phyloP scores from a whole-genome alignment of 2,113 vertebrate species.

The Eolophus roseicapilla region DNA sequence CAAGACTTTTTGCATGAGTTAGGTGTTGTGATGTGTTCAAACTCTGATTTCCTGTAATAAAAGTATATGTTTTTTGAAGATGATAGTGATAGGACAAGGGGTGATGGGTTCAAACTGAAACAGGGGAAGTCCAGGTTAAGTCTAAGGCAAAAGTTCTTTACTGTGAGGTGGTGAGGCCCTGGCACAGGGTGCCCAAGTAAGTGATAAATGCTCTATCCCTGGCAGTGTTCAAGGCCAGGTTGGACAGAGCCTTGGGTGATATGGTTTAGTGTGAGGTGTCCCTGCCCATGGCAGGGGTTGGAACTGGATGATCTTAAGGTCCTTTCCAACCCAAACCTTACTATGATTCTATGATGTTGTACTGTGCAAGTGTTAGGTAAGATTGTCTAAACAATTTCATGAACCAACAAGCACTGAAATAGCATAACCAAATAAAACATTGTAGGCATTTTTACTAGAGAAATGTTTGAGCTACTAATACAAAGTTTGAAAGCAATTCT shows the following conservation, averaged over 20 bases:
- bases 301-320: not conserved
- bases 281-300: not conserved
- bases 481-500: not conserved
- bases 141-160: not conserved
- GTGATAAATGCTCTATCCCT: not conserved
- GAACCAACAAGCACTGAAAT: not conserved
- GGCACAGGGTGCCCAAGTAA: not conserved
- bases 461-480: not conserved
- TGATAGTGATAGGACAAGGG: not conserved
- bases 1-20: not conserved
- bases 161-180: not conserved
- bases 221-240: not conserved
- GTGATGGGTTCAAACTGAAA: not conserved
- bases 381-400: not conserved
- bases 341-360: not conserved
- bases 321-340: not conserved
- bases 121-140: not conserved
- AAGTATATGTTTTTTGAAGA: not conserved
- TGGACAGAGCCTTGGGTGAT: not conserved
- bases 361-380: not conserved
- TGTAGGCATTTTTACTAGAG: not conserved
- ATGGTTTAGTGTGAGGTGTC: not conserved
- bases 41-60: not conserved
- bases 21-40: not conserved
- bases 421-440: not conserved